These are phyloP conservation scores for Iphiclides podalirius DNA, from an alignment of 2,888 invertebrate species.

Conservation along the genomic window DNA sequence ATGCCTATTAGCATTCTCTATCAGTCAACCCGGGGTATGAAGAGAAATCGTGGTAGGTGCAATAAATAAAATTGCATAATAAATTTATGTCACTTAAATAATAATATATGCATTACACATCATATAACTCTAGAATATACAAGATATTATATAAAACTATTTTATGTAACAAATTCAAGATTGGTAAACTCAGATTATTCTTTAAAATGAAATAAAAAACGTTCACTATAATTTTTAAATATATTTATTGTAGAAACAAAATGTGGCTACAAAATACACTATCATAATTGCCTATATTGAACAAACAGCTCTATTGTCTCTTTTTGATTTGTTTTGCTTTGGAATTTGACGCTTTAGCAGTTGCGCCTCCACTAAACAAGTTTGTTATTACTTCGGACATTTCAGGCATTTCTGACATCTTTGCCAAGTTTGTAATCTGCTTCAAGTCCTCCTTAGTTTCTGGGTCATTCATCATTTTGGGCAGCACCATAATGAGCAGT, in stretches of 20 bases:
- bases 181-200: too few species aligned
- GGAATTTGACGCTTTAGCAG: conserved; percentile 63
- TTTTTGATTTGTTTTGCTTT: conserved; percentile 74
- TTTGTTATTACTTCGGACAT: conserved; percentile 97
- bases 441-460: conserved; percentile 98
- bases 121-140: too few species aligned
- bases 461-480: conserved; percentile 98
- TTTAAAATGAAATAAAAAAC: too few species aligned
- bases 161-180: conserved; percentile 6
- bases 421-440: conserved; percentile 89
- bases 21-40: too few species aligned
- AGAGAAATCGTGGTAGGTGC: too few species aligned
- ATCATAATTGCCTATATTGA: conserved; percentile 16
- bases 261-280: conserved; percentile 12
- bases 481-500: conserved; percentile 93
- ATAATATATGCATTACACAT: too few species aligned
- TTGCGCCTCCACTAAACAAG: conserved; percentile 87
- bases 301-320: conserved; percentile 50
- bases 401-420: conserved; percentile 94
- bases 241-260: conserved; percentile 12
- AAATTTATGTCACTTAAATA: too few species aligned
- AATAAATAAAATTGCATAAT: too few species aligned
- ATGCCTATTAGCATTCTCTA: too few species aligned
- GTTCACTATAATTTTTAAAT: background rate
- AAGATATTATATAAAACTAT: too few species aligned